Evolutionary conservation across 2,888 invertebrate species (phyloP).

Genomic region (Cataglyphis rosenhaueri): DNA sequence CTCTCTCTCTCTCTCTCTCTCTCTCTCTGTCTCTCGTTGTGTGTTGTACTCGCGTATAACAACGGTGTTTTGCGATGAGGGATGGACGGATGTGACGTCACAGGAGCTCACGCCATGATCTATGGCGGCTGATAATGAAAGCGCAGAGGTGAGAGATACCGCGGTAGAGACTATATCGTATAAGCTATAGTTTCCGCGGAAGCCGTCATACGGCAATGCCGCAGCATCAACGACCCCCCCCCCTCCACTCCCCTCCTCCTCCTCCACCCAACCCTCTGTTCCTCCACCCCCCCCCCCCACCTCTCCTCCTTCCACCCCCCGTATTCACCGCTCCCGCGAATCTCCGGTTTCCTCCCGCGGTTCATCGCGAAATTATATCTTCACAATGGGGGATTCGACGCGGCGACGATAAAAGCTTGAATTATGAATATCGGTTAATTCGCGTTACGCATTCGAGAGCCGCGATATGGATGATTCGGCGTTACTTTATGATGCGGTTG

Average conservation of each 20-base stretch:
- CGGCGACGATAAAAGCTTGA: conserved; percentile 78
- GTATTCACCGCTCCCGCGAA: not conserved
- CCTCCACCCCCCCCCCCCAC: conserved; percentile 7
- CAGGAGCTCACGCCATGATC: conserved; percentile 79
- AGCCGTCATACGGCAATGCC: conserved; percentile 61
- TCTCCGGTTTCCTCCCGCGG: conserved; percentile 29
- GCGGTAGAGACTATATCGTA: conserved; percentile 70
- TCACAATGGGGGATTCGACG: conserved; percentile 67
- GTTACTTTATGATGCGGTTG: conserved; percentile 46
- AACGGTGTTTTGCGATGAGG: conserved; percentile 76
- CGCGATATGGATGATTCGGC: conserved; percentile 56
- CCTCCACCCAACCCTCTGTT: conserved; percentile 4
- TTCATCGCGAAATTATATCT: conserved; percentile 69
- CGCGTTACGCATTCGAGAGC: conserved; percentile 61
- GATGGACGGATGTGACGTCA: conserved; percentile 84
- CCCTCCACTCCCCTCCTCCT: conserved; percentile 17
- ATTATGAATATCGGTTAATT: conserved; percentile 79
- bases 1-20: not conserved
- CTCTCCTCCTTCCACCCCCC: not conserved
- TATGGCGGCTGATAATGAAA: conserved; percentile 85
- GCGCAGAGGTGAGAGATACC: conserved; percentile 80
- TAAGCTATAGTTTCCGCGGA: conserved; percentile 81
- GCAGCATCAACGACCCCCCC: conserved; percentile 37
- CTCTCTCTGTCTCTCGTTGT: conserved; percentile 30
- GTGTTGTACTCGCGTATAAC: conserved; percentile 25